These are phyloP conservation scores for Tipula lateralis DNA, from an alignment of 2,888 invertebrate species.

Conservation along the genomic window DNA sequence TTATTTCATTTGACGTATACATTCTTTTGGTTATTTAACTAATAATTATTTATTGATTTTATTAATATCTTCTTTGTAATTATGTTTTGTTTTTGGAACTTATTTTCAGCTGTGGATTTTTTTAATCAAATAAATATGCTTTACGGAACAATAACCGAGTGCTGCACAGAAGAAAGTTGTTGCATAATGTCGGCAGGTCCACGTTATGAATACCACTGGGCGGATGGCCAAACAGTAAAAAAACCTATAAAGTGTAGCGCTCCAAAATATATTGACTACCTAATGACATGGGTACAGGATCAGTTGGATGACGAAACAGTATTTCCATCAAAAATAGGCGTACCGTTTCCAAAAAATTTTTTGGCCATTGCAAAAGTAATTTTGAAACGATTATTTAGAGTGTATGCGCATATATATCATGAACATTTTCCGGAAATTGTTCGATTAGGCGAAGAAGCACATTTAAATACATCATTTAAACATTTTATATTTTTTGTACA, in stretches of 20 bases:
- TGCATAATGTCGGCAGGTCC: slow-evolving; percentile 99
- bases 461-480: slow-evolving; percentile 98
- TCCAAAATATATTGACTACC: slow-evolving; percentile 97
- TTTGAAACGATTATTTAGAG: slow-evolving; percentile 93
- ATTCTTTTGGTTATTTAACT: slow-evolving; percentile 12
- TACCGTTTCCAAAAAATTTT: slow-evolving; percentile 98
- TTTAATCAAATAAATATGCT: slow-evolving; percentile 99
- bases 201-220: slow-evolving; percentile 99
- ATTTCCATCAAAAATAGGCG: slow-evolving; percentile 98
- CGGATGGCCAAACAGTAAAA: slow-evolving; percentile 95
- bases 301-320: slow-evolving; percentile 97
- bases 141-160: slow-evolving; percentile 99
- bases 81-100: slow-evolving; percentile 27
- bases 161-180: slow-evolving; percentile 95
- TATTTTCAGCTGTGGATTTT: slow-evolving; percentile 89
- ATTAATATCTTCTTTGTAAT: not conserved
- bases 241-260: slow-evolving; percentile 99
- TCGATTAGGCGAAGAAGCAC: slow-evolving; percentile 95
- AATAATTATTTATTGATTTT: not conserved
- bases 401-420: slow-evolving; percentile 99
- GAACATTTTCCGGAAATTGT: slow-evolving; percentile 98
- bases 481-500: slow-evolving; percentile 93
- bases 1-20: no score
- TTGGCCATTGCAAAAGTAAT: slow-evolving; percentile 96
- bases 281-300: slow-evolving; percentile 99